Percentiles rank a stretch among this genome's conserved stretches.
phyloP scores from a whole-genome alignment of 2,113 vertebrate species.

The Arvicanthis niloticus region DNA sequence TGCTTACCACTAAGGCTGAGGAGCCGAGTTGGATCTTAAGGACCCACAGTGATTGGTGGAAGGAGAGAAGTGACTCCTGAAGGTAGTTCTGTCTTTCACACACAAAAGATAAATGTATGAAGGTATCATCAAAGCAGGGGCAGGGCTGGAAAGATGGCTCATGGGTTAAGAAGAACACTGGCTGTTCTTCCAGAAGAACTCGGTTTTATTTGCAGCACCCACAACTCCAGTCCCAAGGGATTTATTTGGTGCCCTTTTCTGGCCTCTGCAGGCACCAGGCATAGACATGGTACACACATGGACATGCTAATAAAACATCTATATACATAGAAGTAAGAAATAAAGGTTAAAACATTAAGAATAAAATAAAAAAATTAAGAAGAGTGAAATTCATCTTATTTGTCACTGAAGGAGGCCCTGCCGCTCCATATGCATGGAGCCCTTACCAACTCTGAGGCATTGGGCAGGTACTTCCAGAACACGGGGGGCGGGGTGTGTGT shows the following conservation, averaged over 20 bases:
- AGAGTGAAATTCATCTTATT: not conserved
- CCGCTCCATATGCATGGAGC: not conserved
- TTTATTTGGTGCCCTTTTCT: not conserved
- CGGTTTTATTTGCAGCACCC: not conserved
- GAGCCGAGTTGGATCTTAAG: no score
- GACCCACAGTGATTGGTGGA: not conserved
- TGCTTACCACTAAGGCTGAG: not conserved
- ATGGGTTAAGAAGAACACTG: not conserved
- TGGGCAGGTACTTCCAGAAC: not conserved
- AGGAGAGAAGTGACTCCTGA: not conserved
- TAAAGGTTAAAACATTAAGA: not conserved
- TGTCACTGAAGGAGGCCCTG: not conserved
- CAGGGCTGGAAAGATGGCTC: not conserved
- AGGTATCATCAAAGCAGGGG: not conserved
- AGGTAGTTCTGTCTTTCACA: not conserved
- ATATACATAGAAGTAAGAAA: not conserved
- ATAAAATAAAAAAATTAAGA: not conserved
- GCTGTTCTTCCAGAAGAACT: not conserved
- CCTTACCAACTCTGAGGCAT: not conserved
- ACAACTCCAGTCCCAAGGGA: not conserved
- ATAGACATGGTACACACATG: not conserved
- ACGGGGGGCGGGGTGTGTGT: no score
- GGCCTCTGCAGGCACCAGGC: not conserved
- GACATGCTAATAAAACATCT: not conserved
- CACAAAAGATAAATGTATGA: no score